These are phyloP conservation scores for Teinopalpus imperialis DNA, from an alignment of 2,888 invertebrate species.

Conservation along the genomic window DNA sequence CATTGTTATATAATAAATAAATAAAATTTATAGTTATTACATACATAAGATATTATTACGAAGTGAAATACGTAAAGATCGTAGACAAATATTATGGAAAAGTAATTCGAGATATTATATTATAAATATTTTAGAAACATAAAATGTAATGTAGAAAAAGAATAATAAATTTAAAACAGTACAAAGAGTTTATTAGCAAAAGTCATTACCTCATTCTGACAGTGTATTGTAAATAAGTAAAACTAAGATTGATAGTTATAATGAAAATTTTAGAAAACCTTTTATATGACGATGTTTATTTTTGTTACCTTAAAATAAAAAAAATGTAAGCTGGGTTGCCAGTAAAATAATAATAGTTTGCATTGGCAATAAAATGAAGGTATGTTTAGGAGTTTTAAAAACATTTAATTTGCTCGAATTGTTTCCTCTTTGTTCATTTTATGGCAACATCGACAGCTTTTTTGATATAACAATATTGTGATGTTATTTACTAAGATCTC, in stretches of 20 bases:
- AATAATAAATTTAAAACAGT: constrained; percentile 38
- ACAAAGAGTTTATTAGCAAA: constrained; percentile 45
- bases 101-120: constrained; percentile 52
- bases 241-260: constrained; percentile 41
- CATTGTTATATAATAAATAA: constrained; percentile 57
- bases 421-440: constrained; percentile 33
- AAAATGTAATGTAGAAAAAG: constrained; percentile 29
- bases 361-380: constrained; percentile 1
- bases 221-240: constrained; percentile 73
- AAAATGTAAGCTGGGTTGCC: constrained; percentile 30
- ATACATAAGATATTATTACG: constrained; percentile 60
- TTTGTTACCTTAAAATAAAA: constrained; percentile 19
- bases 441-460: constrained; percentile 54
- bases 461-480: constrained; percentile 63
- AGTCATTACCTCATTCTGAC: constrained; percentile 70
- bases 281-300: constrained; percentile 55
- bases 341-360: constrained; percentile 18
- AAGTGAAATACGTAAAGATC: constrained; percentile 43
- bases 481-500: constrained; percentile 75
- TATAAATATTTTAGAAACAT: constrained; percentile 41
- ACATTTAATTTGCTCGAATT: constrained; percentile 12
- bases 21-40: constrained; percentile 64
- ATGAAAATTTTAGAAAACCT: constrained; percentile 48
- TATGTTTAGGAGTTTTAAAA: constrained; percentile 1
- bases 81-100: constrained; percentile 37